These are phyloP conservation scores for Cepaea nemoralis DNA, from an alignment of 1,140 invertebrate genomes.

Conservation along the genomic window DNA sequence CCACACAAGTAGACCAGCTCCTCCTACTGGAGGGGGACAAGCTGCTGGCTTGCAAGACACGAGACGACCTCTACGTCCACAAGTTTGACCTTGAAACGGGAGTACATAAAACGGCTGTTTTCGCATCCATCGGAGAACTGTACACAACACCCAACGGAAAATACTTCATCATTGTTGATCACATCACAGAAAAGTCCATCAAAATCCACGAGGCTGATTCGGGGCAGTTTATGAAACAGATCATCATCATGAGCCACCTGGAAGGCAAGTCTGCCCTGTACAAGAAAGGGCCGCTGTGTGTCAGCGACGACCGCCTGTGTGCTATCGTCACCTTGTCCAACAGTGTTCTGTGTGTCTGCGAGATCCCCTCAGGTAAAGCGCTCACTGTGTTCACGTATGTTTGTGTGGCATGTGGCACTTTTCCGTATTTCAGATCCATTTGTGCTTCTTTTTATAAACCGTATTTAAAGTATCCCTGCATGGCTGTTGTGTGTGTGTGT, in stretches of 20 bases:
- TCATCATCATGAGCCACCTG: conserved; percentile 67
- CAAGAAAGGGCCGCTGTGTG: conserved; percentile 54
- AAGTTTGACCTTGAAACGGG: conserved; percentile 63
- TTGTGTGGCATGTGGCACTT: too few relatives aligned
- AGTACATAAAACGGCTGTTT: conserved; percentile 54
- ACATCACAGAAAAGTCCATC: conserved; percentile 65
- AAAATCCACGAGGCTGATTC: conserved; percentile 66
- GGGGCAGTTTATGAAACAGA: conserved; percentile 65
- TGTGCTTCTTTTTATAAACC: conserved; percentile 35
- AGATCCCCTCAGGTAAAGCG: conserved; percentile 37
- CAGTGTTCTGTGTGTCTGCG: conserved; percentile 66
- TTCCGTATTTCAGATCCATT: too few relatives aligned
- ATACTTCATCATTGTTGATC: conserved; percentile 66
- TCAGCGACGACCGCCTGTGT: conserved; percentile 63
- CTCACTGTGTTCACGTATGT: not conserved
- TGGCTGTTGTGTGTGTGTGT: too few relatives aligned
- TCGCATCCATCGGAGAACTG: conserved; percentile 65
- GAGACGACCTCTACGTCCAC: conserved; percentile 54
- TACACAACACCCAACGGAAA: conserved; percentile 64
- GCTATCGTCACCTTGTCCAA: conserved; percentile 61
- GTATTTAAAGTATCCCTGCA: too few relatives aligned
- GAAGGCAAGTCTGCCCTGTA: conserved; percentile 62
- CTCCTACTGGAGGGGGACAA: conserved; percentile 52
- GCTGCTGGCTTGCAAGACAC: conserved; percentile 57
- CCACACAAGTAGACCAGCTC: conserved; percentile 49